Percentiles rank a stretch among this genome's conserved stretches.
Evolutionary conservation across 2,113 vertebrate genomes (phyloP).

Genomic region (Lipotes vexillifer): DNA sequence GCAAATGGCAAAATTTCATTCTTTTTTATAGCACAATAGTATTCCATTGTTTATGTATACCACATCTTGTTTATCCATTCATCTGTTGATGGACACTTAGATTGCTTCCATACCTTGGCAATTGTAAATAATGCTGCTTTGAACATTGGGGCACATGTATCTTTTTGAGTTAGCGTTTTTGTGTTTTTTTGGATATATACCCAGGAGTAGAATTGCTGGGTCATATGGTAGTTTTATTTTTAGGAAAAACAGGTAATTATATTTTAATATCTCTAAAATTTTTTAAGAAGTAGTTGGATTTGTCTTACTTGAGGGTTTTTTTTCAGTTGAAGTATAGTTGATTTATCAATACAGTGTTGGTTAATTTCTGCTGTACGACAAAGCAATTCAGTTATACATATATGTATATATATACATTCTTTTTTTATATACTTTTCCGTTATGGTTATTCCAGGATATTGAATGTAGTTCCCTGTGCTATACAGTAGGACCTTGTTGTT

Average conservation of each 20-base stretch:
- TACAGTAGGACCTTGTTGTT: neutral
- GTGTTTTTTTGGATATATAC: neutral
- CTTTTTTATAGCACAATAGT: too few relatives aligned
- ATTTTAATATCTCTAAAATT: constrained; percentile 40
- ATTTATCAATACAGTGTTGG: neutral
- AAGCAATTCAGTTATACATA: neutral
- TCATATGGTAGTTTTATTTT: neutral
- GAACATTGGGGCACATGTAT: neutral
- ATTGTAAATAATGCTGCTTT: neutral
- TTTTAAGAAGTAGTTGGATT: constrained; percentile 27
- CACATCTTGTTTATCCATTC: too few relatives aligned
- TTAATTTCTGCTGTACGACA: neutral
- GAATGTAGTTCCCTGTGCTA: neutral
- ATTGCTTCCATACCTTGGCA: neutral
- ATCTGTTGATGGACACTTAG: neutral
- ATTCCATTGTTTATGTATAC: too few relatives aligned
- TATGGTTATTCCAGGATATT: neutral
- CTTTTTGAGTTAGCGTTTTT: neutral
- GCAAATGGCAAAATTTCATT: too few relatives aligned
- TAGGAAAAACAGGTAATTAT: constrained; percentile 73
- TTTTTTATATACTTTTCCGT: neutral
- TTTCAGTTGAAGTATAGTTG: neutral
- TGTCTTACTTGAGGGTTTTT: neutral
- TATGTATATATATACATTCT: neutral
- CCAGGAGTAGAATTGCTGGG: neutral